phyloP scores from a whole-genome alignment of 2,888 invertebrate genomes.

The Chalcosyrphus nemorum region DNA sequence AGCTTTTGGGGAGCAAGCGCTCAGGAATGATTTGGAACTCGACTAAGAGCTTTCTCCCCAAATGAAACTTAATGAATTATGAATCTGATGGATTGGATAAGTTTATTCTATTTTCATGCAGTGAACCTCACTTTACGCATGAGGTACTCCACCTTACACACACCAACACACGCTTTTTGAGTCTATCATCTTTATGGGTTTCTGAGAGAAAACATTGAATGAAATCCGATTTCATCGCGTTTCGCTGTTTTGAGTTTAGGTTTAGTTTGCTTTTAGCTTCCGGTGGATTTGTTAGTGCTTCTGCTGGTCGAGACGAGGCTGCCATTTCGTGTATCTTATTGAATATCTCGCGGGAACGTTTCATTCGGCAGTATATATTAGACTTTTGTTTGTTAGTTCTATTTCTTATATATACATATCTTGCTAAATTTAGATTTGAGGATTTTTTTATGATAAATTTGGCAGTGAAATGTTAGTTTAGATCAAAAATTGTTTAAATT shows the following conservation, averaged over 20 bases:
- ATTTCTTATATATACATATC: neutral
- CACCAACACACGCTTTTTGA: neutral
- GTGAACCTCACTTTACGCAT: slow-evolving; percentile 43
- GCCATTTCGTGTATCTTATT: slow-evolving; percentile 11
- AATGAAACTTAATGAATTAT: slow-evolving; percentile 14
- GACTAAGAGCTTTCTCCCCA: slow-evolving; percentile 7
- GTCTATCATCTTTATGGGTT: neutral
- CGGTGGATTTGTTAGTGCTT: slow-evolving; percentile 75
- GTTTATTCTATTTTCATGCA: neutral
- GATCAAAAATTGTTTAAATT: neutral
- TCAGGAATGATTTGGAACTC: slow-evolving; percentile 6
- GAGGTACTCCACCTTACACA: neutral
- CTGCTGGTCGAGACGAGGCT: slow-evolving; percentile 42
- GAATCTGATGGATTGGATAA: slow-evolving; percentile 24
- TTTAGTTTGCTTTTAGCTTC: slow-evolving; percentile 78
- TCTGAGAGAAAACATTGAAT: slow-evolving; percentile 60
- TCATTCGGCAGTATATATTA: slow-evolving; percentile 11
- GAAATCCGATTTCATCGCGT: slow-evolving; percentile 69
- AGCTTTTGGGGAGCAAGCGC: slow-evolving; percentile 2
- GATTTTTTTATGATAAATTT: slow-evolving; percentile 21
- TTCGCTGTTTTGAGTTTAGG: slow-evolving; percentile 45
- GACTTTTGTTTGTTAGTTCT: slow-evolving; percentile 23
- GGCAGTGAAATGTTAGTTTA: slow-evolving; percentile 15
- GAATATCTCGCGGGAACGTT: slow-evolving; percentile 22
- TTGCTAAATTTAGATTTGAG: slow-evolving; percentile 34